Conservation (phyloP, 2,113 vertebrate species). For the Chroicocephalus ridibundus region DNA sequence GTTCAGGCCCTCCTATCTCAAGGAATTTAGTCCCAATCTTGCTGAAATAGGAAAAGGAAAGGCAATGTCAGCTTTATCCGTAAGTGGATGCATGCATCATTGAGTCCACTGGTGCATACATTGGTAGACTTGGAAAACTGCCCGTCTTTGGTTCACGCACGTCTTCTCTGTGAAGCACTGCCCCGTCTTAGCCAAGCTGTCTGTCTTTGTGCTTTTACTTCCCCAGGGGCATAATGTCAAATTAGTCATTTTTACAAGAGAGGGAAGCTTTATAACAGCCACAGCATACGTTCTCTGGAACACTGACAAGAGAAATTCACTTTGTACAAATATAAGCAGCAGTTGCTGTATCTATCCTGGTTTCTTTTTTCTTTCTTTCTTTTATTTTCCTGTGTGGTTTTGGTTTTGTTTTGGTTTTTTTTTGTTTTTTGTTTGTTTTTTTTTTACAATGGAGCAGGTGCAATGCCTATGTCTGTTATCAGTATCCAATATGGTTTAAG, state of each 20-base stretch:
- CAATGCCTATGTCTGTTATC: constrained; percentile 28
- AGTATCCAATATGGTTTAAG: constrained; percentile 30
- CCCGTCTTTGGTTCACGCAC: background rate
- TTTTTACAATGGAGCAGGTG: constrained; percentile 26
- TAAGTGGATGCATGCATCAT: background rate
- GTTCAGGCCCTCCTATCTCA: background rate
- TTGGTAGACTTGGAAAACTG: background rate
- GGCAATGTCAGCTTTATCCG: background rate
- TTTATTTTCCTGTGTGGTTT: too few species aligned
- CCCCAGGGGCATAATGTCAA: constrained; percentile 4
- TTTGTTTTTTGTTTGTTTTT: background rate
- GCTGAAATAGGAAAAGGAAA: background rate
- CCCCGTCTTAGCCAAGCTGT: background rate
- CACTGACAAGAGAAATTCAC: background rate
- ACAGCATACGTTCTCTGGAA: background rate
- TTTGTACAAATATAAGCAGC: background rate
- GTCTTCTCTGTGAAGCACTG: background rate
- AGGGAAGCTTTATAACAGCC: constrained; percentile 2
- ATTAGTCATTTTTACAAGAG: constrained; percentile 47
- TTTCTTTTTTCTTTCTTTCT: background rate
- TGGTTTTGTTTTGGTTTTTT: too few species aligned
- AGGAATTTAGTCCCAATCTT: background rate
- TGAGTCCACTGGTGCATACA: background rate
- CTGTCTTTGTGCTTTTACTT: constrained; percentile 13
- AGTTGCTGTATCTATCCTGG: background rate